A percentile compares a stretch with the other conserved stretches of the same genome.
phyloP scores from a whole-genome alignment of 1,140 invertebrate genomes.

The Trichomalopsis sarcophagae region DNA sequence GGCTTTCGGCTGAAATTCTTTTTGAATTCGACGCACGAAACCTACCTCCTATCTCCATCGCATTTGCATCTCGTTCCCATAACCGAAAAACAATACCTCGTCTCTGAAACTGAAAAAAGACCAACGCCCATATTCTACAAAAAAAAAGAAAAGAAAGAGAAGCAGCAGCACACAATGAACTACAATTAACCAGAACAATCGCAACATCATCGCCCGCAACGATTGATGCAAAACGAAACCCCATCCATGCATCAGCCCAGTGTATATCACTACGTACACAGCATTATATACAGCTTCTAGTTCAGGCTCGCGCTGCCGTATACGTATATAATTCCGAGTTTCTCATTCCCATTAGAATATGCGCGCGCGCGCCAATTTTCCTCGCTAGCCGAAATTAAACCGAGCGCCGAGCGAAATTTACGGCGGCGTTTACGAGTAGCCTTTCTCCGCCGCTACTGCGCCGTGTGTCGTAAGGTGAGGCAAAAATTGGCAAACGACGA shows the following conservation, averaged over 20 bases:
- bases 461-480: background rate
- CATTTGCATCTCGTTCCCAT: background rate
- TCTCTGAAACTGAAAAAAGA: no score
- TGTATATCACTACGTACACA: background rate
- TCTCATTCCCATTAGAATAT: slow-evolving; percentile 14
- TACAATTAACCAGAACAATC: background rate
- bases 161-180: background rate
- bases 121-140: background rate
- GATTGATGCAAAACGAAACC: slow-evolving; percentile 10
- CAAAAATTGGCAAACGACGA: slow-evolving; percentile 12
- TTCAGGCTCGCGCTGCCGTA: background rate
- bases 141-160: background rate
- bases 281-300: background rate
- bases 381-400: slow-evolving; percentile 12
- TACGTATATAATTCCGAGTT: slow-evolving; percentile 5
- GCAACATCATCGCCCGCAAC: background rate
- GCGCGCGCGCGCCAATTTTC: background rate
- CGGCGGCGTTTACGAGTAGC: slow-evolving; percentile 28
- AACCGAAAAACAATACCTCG: background rate
- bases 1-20: no score
- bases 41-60: background rate
- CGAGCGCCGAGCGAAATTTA: slow-evolving; percentile 9
- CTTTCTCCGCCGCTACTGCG: background rate
- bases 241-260: background rate
- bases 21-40: no score